phyloP scores from a whole-genome alignment of 2,888 invertebrate genomes.

The Ceratothoa steindachneri region DNA sequence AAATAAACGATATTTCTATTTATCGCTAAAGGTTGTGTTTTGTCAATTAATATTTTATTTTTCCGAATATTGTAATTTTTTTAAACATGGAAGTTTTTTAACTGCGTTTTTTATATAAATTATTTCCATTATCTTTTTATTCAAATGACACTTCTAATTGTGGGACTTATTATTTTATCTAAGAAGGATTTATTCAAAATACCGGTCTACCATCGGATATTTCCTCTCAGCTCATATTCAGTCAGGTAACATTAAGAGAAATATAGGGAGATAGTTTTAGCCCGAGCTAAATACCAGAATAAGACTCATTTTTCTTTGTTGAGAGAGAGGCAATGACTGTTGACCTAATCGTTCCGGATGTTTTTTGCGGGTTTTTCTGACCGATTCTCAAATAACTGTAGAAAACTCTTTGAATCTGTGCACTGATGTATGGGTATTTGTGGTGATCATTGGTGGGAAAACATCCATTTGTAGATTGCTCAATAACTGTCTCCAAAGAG shows the following conservation, averaged over 20 bases:
- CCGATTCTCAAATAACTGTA: background rate
- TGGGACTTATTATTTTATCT: too few relatives aligned
- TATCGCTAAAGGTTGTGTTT: too few relatives aligned
- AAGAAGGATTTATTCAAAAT: background rate
- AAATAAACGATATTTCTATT: too few relatives aligned
- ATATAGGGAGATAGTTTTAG: background rate
- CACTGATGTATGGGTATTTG: background rate
- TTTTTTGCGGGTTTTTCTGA: background rate
- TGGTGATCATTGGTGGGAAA: background rate
- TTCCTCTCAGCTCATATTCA: background rate
- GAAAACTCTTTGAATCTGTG: background rate
- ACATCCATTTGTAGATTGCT: background rate
- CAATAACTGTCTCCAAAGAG: background rate
- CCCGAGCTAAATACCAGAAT: background rate
- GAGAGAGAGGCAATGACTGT: background rate
- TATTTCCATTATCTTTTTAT: too few relatives aligned
- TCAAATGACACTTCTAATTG: too few relatives aligned
- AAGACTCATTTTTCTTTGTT: background rate
- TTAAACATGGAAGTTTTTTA: too few relatives aligned
- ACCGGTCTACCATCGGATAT: background rate
- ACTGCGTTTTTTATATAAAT: too few relatives aligned
- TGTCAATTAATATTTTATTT: too few relatives aligned
- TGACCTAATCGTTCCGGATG: background rate
- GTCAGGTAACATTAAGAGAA: background rate
- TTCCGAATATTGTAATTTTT: too few relatives aligned